Percentiles rank a stretch among this genome's conserved stretches.
Conservation (phyloP, 2,888 invertebrate species). For the Catocala sponsa region DNA sequence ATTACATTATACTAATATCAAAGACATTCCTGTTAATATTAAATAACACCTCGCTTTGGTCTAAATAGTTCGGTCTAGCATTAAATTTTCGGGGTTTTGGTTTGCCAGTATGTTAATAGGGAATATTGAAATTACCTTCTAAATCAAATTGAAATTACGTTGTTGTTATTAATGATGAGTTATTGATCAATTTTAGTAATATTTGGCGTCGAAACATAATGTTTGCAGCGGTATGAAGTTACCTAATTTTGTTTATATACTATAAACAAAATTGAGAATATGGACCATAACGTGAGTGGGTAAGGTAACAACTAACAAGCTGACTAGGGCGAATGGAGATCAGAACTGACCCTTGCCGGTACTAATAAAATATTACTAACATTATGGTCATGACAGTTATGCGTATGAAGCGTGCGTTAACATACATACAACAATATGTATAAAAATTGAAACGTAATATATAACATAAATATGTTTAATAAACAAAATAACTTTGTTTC, state of each 20-base stretch:
- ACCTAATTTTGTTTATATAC: constrained; percentile 9
- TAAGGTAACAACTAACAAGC: constrained; percentile 12
- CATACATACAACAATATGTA: no score
- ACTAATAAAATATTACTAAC: constrained; percentile 15
- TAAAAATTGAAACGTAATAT: no score
- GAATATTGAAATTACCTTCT: constrained; percentile 14
- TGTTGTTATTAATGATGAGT: not conserved
- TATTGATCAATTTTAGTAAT: not conserved
- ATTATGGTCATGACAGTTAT: constrained; percentile 1
- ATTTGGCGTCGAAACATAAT: not conserved
- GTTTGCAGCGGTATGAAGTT: not conserved
- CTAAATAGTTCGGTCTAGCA: constrained; percentile 18
- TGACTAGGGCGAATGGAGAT: constrained; percentile 14
- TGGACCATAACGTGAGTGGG: constrained; percentile 2
- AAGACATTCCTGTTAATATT: constrained; percentile 37
- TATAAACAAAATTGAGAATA: not conserved
- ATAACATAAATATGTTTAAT: no score
- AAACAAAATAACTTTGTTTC: no score
- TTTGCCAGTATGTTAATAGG: constrained; percentile 33
- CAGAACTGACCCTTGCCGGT: constrained; percentile 7
- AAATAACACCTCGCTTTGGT: constrained; percentile 25
- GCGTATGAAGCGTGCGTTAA: no score
- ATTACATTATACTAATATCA: constrained; percentile 35
- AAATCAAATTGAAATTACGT: constrained; percentile 6
- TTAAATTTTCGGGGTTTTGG: constrained; percentile 29